phyloP scores from a whole-genome alignment of 2,888 invertebrate species.

The Alsophila aescularia region DNA sequence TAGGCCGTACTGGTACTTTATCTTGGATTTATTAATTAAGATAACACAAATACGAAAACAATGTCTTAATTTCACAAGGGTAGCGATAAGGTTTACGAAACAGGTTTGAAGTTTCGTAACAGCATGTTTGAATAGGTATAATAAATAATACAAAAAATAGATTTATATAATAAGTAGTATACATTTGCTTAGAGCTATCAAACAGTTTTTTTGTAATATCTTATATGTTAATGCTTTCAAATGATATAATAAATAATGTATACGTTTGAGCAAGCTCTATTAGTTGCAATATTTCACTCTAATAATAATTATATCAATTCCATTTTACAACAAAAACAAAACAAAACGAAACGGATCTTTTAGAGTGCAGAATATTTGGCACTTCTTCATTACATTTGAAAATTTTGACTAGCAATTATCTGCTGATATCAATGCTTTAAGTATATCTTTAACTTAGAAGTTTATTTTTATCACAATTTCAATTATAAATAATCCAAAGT shows the following conservation, averaged over 20 bases:
- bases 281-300: not conserved
- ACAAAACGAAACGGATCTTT: slow-evolving; percentile 36
- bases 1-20: slow-evolving; percentile 7
- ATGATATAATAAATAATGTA: slow-evolving; percentile 4
- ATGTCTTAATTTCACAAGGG: not conserved
- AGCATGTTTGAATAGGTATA: not conserved
- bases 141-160: not conserved
- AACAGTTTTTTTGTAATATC: not conserved
- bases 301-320: slow-evolving; percentile 57
- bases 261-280: slow-evolving; percentile 19
- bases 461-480: slow-evolving; percentile 39
- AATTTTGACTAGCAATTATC: slow-evolving; percentile 66
- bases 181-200: slow-evolving; percentile 12
- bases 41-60: slow-evolving; percentile 4
- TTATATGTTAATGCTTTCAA: not conserved
- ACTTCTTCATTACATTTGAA: slow-evolving; percentile 57
- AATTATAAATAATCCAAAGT: slow-evolving; percentile 23
- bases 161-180: not conserved
- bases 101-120: not conserved
- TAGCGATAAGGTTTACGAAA: slow-evolving; percentile 4
- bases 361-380: slow-evolving; percentile 73
- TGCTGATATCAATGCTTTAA: slow-evolving; percentile 39
- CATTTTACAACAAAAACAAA: slow-evolving; percentile 37
- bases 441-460: slow-evolving; percentile 35
- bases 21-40: slow-evolving; percentile 1